Base-by-base conservation (phyloP, 2,113 vertebrate species). In the Octodon degus region DNA sequence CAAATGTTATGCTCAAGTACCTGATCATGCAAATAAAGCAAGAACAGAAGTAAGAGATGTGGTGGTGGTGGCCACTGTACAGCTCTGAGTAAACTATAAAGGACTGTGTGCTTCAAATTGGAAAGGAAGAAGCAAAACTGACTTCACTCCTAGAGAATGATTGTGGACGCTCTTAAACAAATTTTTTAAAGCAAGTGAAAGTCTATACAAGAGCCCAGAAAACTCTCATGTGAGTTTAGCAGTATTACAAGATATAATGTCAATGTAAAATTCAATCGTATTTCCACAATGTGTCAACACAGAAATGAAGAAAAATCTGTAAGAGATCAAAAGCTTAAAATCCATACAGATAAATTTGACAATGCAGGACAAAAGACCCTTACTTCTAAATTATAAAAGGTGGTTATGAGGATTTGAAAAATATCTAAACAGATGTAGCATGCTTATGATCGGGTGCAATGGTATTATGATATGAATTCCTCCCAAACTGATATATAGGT, bases 181-280 rank as follows among this genome's bases (percentile, higher is more conserved):
- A 63, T 32, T 67, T 86, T 34, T n/a, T 7, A 17, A 62, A 62
- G n/a, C 34, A 4, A 60, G 14, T 32, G 6, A 53, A 79, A 19
- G 58, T 58, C 62, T 88, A 37, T 7, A 80, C 0, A 91, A 88
- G 10, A 74, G 27, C 5, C n/a, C 19, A 10, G 10, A 68, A 68
- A 91, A 87, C 30, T n/a, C 86, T 80, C 86, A 72, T 83, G 2
- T 58, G 70, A 92, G 43, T 92, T 90, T 87, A 86, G 6, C 9
- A 67, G 68, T 10, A 19, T 19, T 20, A 68, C 47, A 81, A 70
- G 12, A 55, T 47, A 27, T 87, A 93, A 80, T 34, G 22, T 76
- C 55, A 93, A 20, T 76, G 65, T 60, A 81, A 90, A 79, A 84
- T 40, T 72, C 13, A 53, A 58, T 81, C 22, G 1, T 37, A 84